Percentiles rank a stretch among this genome's conserved stretches.
Evolutionary conservation across 2,113 vertebrate species (phyloP).

Genomic region (Motacilla alba): DNA sequence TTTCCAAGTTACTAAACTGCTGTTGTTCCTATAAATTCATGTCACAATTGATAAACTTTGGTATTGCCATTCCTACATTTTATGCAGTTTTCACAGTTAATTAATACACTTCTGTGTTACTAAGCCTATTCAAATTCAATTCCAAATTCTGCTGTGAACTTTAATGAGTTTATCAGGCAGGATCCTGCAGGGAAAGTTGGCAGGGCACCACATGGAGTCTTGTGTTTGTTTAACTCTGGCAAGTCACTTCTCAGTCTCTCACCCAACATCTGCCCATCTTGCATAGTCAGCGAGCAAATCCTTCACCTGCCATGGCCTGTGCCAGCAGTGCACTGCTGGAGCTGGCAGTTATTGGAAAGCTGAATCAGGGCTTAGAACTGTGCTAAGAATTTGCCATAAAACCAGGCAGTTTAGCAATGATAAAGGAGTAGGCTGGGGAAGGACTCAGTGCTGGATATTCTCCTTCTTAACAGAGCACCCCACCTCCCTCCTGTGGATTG

Average conservation of each 20-base stretch:
- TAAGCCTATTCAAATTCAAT: not conserved
- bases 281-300: not conserved
- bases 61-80: not conserved
- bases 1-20: not conserved
- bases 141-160: conserved; percentile 5
- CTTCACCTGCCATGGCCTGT: not conserved
- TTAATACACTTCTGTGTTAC: not conserved
- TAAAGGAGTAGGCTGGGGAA: not conserved
- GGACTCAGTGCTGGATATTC: not conserved
- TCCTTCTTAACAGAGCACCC: not conserved
- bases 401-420: not conserved
- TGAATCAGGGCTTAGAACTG: not conserved
- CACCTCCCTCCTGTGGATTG: not conserved
- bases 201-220: not conserved
- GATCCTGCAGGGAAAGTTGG: not conserved
- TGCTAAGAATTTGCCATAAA: not conserved
- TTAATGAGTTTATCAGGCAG: not conserved
- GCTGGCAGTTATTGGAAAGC: not conserved
- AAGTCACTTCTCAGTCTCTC: not conserved
- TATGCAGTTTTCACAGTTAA: not conserved
- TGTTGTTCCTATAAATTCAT: not conserved
- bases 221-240: not conserved
- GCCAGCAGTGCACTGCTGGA: not conserved
- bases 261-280: conserved; percentile 12
- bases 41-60: not conserved